Evolutionary conservation across 1,140 invertebrate genomes (phyloP).

Genomic region (Plectus sambesii): DNA sequence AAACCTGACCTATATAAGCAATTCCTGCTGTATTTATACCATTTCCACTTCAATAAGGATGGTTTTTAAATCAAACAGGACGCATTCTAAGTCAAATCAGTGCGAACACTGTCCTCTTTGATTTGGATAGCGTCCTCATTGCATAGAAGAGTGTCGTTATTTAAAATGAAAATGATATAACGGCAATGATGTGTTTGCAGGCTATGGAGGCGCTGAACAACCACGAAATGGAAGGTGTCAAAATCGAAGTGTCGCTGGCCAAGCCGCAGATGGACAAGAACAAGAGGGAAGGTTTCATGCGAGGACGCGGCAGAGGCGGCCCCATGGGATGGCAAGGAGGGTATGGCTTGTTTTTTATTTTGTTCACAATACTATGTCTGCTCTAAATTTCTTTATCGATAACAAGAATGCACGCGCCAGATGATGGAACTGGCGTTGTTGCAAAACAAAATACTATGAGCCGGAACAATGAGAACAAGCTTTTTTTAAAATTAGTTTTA

Average conservation of each 20-base stretch:
- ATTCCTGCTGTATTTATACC: not conserved
- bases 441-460: too few species aligned
- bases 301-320: too few species aligned
- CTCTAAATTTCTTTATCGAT: too few species aligned
- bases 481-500: too few species aligned
- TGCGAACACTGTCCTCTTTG: not conserved
- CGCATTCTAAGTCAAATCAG: not conserved
- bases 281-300: conserved; percentile 66
- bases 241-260: conserved; percentile 87
- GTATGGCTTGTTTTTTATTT: too few species aligned
- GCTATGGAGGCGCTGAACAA: conserved; percentile 89
- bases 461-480: too few species aligned
- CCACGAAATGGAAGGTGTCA: conserved; percentile 62
- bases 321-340: too few species aligned
- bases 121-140: conserved; percentile 5
- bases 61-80: not conserved
- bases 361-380: too few species aligned
- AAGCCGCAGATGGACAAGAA: conserved; percentile 97
- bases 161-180: too few species aligned
- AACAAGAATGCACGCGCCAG: too few species aligned
- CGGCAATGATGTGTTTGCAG: conserved; percentile 39
- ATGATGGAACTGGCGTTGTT: too few species aligned
- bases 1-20: too few species aligned
- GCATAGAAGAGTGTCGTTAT: conserved; percentile 1
- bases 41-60: conserved; percentile 3